Conservation (phyloP, 1,140 invertebrate genomes). For the Drosophila persimilis region DNA sequence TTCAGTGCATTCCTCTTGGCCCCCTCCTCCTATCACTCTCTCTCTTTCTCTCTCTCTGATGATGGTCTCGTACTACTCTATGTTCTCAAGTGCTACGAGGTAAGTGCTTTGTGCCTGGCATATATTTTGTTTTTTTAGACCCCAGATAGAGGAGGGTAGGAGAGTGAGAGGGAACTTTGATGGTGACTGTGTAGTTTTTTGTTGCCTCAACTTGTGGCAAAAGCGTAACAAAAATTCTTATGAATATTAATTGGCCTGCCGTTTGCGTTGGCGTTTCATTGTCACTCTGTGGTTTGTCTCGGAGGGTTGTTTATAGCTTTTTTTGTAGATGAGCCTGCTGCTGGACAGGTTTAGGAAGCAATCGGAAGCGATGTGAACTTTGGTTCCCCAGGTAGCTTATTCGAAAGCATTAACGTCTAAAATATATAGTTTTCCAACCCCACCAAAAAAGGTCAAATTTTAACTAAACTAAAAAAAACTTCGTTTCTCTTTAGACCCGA, state of each 20-base stretch:
- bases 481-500: neutral
- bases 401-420: neutral
- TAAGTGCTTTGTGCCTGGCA: conserved; percentile 38
- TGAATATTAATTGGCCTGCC: conserved; percentile 60
- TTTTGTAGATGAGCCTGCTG: conserved; percentile 19
- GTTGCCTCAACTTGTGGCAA: conserved; percentile 28
- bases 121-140: conserved; percentile 13
- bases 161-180: conserved; percentile 33
- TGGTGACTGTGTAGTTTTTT: conserved; percentile 49
- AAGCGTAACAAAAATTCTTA: conserved; percentile 56
- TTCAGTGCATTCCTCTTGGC: conserved; percentile 1
- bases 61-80: conserved; percentile 30
- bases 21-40: neutral
- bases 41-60: no score
- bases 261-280: conserved; percentile 36
- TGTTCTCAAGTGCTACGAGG: conserved; percentile 42
- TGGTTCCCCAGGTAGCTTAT: neutral
- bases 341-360: conserved; percentile 25
- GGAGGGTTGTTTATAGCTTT: conserved; percentile 8
- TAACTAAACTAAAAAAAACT: no score
- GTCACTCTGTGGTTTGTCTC: conserved; percentile 39
- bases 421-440: no score
- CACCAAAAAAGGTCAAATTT: no score
- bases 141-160: neutral
- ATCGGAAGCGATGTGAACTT: conserved; percentile 1